Percentiles rank a stretch among this genome's conserved stretches.
Evolutionary conservation across 1,140 invertebrate species (phyloP).

Genomic region (Temnothorax curvispinosus): DNA sequence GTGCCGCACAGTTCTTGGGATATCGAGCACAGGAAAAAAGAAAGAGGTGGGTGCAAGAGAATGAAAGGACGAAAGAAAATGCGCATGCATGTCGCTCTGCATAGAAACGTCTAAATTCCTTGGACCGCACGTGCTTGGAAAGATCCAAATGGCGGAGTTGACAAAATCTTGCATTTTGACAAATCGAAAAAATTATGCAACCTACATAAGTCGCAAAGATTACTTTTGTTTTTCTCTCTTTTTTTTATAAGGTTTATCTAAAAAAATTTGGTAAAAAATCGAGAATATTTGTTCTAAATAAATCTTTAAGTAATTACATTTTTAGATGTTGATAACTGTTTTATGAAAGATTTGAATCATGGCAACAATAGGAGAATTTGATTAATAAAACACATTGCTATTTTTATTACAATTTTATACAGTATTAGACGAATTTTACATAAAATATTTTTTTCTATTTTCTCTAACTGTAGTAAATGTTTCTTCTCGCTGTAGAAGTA

Average conservation of each 20-base stretch:
- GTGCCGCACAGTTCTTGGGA: constrained; percentile 34
- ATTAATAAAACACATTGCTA: neutral
- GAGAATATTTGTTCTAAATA: neutral
- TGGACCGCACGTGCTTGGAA: constrained; percentile 17
- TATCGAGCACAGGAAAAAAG: constrained; percentile 28
- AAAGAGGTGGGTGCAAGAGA: constrained; percentile 3
- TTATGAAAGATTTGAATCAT: neutral
- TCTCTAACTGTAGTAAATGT: neutral
- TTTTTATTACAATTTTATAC: neutral
- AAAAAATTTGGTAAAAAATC: neutral
- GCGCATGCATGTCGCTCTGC: constrained; percentile 33
- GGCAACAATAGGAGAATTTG: neutral
- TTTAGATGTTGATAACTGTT: neutral
- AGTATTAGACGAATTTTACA: neutral
- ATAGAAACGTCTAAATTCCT: constrained; percentile 58
- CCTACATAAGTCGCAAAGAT: neutral
- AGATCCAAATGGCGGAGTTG: constrained; percentile 22
- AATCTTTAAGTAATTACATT: neutral
- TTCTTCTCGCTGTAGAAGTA: neutral
- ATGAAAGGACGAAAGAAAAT: constrained; percentile 50
- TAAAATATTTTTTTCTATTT: neutral
- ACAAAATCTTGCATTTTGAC: constrained; percentile 28
- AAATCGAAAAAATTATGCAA: constrained; percentile 5
- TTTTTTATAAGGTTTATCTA: neutral
- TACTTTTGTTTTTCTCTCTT: neutral